Percentiles rank a stretch among this genome's conserved stretches.
phyloP scores from a whole-genome alignment of 2,113 vertebrate species.

The Calypte anna region DNA sequence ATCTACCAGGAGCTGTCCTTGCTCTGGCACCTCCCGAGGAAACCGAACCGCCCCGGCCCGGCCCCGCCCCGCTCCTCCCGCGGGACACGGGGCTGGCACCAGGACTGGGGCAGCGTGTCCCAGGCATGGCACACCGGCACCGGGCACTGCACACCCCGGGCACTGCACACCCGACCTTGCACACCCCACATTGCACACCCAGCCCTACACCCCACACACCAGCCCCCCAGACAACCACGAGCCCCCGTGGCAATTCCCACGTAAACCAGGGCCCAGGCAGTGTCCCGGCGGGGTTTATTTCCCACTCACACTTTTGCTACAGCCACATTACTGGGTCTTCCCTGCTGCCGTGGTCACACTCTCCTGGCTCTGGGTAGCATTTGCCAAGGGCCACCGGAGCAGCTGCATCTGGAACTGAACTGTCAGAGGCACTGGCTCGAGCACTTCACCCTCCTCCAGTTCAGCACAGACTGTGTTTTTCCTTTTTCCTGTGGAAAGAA shows the following conservation, averaged over 20 bases:
- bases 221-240: background rate
- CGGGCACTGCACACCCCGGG: too few species aligned
- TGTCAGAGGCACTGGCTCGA: conserved; percentile 53
- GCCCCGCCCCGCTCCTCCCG: background rate
- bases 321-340: background rate
- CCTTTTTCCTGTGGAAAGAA: conserved; percentile 65
- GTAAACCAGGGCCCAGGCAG: background rate
- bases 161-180: too few species aligned
- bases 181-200: background rate
- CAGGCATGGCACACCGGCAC: background rate
- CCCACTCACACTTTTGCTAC: background rate
- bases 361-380: background rate
- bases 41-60: background rate
- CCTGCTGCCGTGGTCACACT: accelerated
- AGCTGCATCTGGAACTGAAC: conserved; percentile 83
- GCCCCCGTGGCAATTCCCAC: background rate
- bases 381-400: conserved; percentile 65
- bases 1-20: too few species aligned
- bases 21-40: too few species aligned
- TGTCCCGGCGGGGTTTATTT: background rate
- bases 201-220: too few species aligned
- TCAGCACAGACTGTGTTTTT: background rate
- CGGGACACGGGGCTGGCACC: background rate
- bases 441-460: background rate
- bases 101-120: too few species aligned